Evolutionary conservation across 2,797 vertebrate genomes (phyloP).

Genomic region (Phylloscopus collybita): DNA sequence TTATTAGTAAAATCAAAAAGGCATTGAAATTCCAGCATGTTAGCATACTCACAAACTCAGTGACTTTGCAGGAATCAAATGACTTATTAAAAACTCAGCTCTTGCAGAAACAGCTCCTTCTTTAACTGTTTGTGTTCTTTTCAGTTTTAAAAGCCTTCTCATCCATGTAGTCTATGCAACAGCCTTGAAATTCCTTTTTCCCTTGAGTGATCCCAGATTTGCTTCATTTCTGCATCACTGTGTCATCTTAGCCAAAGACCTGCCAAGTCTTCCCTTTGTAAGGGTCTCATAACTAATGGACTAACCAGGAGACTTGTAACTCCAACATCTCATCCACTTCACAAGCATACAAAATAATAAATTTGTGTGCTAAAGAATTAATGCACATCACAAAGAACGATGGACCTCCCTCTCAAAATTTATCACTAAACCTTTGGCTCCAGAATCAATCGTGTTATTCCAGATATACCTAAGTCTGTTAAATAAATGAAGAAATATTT

Average conservation of each 20-base stretch:
- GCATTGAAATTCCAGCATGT: background rate
- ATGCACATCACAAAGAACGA: background rate
- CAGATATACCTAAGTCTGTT: background rate
- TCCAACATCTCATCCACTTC: background rate
- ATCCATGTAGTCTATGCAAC: background rate
- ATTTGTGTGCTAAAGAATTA: background rate
- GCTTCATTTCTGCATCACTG: background rate
- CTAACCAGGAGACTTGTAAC: background rate
- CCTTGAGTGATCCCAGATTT: background rate
- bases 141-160: background rate
- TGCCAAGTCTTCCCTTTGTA: background rate
- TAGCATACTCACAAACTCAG: background rate
- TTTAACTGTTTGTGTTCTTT: background rate
- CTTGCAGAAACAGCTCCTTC: background rate
- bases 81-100: background rate
- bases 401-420: rapidly evolving
- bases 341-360: background rate
- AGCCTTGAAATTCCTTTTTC: background rate
- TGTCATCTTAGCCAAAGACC: background rate
- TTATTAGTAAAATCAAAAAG: constrained; percentile 46
- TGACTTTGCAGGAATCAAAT: constrained; percentile 31
- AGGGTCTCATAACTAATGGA: background rate
- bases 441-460: background rate
- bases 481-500: background rate
- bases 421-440: background rate